Percentiles rank a stretch among this genome's conserved stretches.
These are phyloP conservation scores for Melieria omissa DNA, from an alignment of 2,888 invertebrate genomes.

Conservation along the genomic window DNA sequence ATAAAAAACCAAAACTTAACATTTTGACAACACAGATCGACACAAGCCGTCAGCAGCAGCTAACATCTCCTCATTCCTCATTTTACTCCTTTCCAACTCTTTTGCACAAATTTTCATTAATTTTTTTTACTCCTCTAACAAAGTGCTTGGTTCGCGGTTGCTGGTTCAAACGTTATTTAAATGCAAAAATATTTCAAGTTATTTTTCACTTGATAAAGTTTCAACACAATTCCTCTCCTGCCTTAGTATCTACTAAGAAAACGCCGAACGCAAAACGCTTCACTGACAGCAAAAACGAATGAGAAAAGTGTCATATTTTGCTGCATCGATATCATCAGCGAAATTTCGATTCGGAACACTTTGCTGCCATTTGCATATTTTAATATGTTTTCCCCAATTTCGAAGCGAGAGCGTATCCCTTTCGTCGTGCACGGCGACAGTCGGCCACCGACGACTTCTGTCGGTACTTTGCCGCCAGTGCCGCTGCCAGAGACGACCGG, in stretches of 20 bases:
- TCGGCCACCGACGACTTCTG: background rate
- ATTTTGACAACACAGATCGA: too few species aligned
- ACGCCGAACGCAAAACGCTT: background rate
- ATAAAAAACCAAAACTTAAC: too few species aligned
- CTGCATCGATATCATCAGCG: conserved; percentile 10
- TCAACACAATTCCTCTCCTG: background rate
- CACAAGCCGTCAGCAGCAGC: too few species aligned
- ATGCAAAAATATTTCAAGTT: conserved; percentile 8
- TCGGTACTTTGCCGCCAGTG: background rate
- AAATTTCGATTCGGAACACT: background rate
- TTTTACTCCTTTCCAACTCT: too few species aligned
- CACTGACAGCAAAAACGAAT: conserved; percentile 11
- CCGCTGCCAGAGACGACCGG: background rate
- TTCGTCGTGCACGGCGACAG: background rate
- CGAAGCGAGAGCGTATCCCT: background rate
- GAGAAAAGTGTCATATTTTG: conserved; percentile 22
- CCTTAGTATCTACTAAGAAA: background rate
- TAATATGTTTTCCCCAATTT: conserved; percentile 27
- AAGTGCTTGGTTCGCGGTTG: too few species aligned
- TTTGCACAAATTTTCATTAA: too few species aligned
- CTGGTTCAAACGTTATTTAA: background rate
- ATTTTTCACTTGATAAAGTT: conserved; percentile 25
- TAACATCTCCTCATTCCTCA: too few species aligned
- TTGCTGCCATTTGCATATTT: conserved; percentile 28
- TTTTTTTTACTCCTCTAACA: too few species aligned